Conservation (phyloP, 2,113 vertebrate species). For the Entomyzon cyanotis region DNA sequence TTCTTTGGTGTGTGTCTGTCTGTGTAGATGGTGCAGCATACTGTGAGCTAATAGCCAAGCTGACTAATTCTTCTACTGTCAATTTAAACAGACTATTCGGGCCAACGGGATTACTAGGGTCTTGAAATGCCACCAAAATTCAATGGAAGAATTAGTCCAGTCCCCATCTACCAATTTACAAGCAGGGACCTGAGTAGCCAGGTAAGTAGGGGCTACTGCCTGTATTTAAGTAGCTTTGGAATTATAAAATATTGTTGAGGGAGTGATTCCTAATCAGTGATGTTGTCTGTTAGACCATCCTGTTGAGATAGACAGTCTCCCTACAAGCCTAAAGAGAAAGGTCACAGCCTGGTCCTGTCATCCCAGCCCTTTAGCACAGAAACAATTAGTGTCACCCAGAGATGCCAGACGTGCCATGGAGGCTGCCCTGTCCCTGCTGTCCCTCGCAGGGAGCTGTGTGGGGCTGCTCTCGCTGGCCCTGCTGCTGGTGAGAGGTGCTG, state of each 20-base stretch:
- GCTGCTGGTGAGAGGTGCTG: background rate
- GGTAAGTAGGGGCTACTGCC: background rate
- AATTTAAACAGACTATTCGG: background rate
- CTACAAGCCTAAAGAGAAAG: background rate
- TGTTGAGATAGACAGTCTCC: background rate
- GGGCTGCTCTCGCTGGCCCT: background rate
- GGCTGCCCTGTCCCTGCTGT: fast-evolving
- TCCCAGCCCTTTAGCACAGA: background rate
- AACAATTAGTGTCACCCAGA: background rate
- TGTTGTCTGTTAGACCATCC: background rate
- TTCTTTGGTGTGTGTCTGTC: background rate
- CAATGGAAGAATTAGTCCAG: background rate
- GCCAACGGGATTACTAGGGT: background rate
- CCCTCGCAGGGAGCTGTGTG: fast-evolving
- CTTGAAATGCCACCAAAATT: background rate
- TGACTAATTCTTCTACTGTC: background rate
- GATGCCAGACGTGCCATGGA: fast-evolving
- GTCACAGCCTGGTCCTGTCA: background rate
- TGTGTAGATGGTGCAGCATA: background rate
- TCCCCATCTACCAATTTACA: background rate
- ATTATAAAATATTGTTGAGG: background rate
- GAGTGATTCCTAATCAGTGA: background rate
- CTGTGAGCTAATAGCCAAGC: background rate
- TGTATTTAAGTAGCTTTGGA: background rate
- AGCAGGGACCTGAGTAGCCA: background rate